Percentiles rank a stretch among this genome's conserved stretches.
Evolutionary conservation across 2,113 vertebrate genomes (phyloP).

Genomic region (Peromyscus polionotus): DNA sequence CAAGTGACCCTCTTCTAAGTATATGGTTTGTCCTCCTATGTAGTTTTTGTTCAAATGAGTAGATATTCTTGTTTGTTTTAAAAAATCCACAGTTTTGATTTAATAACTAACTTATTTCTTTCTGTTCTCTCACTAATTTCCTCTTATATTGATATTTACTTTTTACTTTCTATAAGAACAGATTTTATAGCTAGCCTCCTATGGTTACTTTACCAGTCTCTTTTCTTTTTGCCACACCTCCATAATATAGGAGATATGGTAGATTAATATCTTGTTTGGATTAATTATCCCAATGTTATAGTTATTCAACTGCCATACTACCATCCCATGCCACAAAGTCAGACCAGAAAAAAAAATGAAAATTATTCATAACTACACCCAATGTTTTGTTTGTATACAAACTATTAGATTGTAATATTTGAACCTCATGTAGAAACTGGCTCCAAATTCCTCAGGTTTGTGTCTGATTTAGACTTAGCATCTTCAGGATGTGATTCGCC

Average conservation of each 20-base stretch:
- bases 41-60: slow-evolving; percentile 14
- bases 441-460: not conserved
- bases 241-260: not conserved
- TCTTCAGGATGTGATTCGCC: not conserved
- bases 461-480: not conserved
- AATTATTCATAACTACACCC: not conserved
- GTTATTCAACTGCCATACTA: not conserved
- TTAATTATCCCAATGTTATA: not conserved
- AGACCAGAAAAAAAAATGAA: not conserved
- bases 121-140: not conserved
- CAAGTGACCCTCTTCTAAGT: not conserved
- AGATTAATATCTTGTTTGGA: not conserved
- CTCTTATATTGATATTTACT: not conserved
- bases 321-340: not conserved
- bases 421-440: not conserved
- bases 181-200: not conserved
- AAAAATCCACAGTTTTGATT: not conserved
- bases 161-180: not conserved
- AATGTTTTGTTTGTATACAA: not conserved
- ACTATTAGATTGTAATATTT: not conserved
- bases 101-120: not conserved
- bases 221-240: not conserved
- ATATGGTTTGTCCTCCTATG: not conserved
- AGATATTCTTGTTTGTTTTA: not conserved
- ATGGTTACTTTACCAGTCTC: not conserved